Evolutionary conservation across 2,888 invertebrate species (phyloP), one percentile per base, ranked within the genome.

Genomic region (Caenorhabditis uteleia): DNA sequence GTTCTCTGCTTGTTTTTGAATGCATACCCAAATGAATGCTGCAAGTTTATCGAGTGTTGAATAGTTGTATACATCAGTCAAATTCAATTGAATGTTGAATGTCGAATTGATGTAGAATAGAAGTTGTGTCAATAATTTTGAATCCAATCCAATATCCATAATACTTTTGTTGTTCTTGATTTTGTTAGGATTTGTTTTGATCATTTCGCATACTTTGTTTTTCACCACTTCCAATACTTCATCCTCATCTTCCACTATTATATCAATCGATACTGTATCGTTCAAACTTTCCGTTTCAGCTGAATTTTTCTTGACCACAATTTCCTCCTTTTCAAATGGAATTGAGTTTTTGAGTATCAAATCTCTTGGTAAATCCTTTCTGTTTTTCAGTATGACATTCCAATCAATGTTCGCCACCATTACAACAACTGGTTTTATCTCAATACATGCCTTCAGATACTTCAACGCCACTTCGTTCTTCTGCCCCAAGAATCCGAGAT

Each of bases 341-440:
- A 16, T 27, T 27, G 5, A 14, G 34, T 39, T 53, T 29, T 49
- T 40, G 23, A 6, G 45, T 43, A 71, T 47, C n/a, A 68, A 39
- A 55, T 74, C 70, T 38, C 39, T 43, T 8, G 70, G 67, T 18
- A 75, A 46, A 48, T 80, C 80, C 4, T 54, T 67, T 20, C 80
- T 53, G 47, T 68, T 61, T 6, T 66, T 55, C 20, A 73, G 43
- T 38, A 80, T 51, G n/a, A 54, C 49, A 12, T 64, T 38, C 78
- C 80, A 80, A 46, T 78, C 70, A 25, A 78, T 55, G 23, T 69
- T 70, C 14, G 78, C 78, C 2, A 76, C 75, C 31, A 77, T 59
- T 7, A 79, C 47, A 25, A 69, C 45, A 20, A 38, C 64, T 14
- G 71, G 70, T 34, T 72, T 68, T n/a, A 59, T 39, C 14, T 58